Evolutionary conservation across 1,140 invertebrate genomes (phyloP), one percentile per base, ranked within the genome.

Genomic region (Danaus melanippus): DNA sequence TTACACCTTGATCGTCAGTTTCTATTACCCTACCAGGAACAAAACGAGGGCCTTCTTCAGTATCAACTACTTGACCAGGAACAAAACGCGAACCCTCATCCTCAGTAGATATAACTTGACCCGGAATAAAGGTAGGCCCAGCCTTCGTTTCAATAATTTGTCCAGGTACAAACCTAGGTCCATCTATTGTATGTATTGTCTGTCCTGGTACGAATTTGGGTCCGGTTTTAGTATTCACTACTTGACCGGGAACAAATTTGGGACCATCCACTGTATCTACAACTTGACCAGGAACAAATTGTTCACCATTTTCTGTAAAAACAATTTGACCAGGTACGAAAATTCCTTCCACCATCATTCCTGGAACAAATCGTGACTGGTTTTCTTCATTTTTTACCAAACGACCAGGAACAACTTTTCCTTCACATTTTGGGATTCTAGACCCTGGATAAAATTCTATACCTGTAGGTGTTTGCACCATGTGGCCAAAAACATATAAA

Each of bases 281-380:
- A 10, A 92, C 92, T 84, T 93, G 92, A 8, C 93, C 93, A 1
- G 92, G 92, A n/a, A 94, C 90, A 73, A 94, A 93, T 58, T 92
- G 90, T 71, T 93, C 92, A 2, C 91, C 91, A 53, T 89, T 90
- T 71, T 92, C 91, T 6, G 91, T 92, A 56, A 88, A 90, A 0
- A 93, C 90, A 56, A 91, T 88, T 83, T 93, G 92, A 4, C 93
- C 93, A 0, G 92, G 92, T 10, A 93, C 84, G 69, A 94, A 93
- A 54, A 88, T 84, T 40, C 90, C 91, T 53, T 92, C 90, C 0
- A 90, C 89, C 82, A 92, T 90, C 65, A 90, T 90, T 51, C 92
- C 92, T 8, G 92, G 92, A 6, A 93, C 90, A 74, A 93, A 93
- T 46, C 90, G 88, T 17, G 91, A 89, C 50, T 90, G 89, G 50